Evolutionary conservation across 2,797 vertebrate species (phyloP).

Genomic region (Oryzias sinensis): DNA sequence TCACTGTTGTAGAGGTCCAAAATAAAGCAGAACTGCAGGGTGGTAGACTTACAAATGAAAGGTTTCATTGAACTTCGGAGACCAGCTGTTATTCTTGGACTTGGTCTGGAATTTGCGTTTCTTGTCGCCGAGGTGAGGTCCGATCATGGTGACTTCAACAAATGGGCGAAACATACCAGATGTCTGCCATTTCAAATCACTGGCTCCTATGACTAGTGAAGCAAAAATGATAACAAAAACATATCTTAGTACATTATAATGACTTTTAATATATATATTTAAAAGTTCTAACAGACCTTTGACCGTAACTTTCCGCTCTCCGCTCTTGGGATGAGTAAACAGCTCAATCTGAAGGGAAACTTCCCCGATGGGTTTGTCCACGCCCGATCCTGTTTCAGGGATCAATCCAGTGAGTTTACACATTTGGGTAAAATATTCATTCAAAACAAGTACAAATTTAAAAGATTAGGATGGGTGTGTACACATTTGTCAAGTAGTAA

Average conservation of each 20-base stretch:
- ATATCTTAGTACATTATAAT: neutral
- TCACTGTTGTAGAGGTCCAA: no score
- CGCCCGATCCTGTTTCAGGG: constrained; percentile 80
- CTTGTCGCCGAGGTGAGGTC: constrained; percentile 94
- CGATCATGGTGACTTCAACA: constrained; percentile 92
- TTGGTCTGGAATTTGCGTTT: constrained; percentile 97
- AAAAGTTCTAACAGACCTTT: constrained; percentile 82
- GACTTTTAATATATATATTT: neutral
- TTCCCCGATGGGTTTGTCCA: constrained; percentile 93
- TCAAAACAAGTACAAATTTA: neutral
- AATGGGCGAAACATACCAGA: constrained; percentile 97
- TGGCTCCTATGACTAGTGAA: constrained; percentile 86
- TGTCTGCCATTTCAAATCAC: constrained; percentile 96
- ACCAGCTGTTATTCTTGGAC: constrained; percentile 99
- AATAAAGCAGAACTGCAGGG: neutral
- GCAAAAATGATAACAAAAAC: neutral
- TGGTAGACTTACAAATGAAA: constrained; percentile 90
- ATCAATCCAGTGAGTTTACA: constrained; percentile 10
- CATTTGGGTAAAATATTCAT: neutral
- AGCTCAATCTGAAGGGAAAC: constrained; percentile 93
- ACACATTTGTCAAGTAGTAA: constrained; percentile 7
- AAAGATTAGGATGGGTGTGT: constrained; percentile 10
- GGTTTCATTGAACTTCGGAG: constrained; percentile 95
- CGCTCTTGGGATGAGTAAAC: constrained; percentile 90
- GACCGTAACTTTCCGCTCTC: constrained; percentile 92